Conservation (phyloP, 2,797 vertebrate species). For the Anas bahamensis region DNA sequence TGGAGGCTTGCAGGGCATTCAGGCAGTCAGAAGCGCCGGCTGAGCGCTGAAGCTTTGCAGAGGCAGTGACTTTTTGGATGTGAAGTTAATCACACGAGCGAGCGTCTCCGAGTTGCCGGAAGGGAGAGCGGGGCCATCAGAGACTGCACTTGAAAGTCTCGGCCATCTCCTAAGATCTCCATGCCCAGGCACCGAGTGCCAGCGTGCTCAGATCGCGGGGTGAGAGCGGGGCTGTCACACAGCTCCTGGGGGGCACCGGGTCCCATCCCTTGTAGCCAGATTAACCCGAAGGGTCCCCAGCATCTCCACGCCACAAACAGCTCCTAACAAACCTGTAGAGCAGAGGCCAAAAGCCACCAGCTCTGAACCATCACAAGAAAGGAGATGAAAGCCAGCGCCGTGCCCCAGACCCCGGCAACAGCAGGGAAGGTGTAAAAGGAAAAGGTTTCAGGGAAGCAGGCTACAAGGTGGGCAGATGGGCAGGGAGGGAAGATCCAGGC, state of each 20-base stretch:
- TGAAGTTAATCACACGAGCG: slow-evolving; percentile 53
- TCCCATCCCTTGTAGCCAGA: background rate
- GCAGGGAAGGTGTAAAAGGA: background rate
- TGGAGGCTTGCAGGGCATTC: background rate
- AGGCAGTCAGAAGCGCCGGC: background rate
- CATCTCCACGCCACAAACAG: fast-evolving
- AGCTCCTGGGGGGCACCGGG: background rate
- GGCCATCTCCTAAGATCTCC: background rate
- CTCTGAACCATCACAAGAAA: slow-evolving; percentile 20
- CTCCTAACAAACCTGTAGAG: background rate
- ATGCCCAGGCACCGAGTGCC: fast-evolving
- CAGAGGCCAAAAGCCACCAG: slow-evolving; percentile 50
- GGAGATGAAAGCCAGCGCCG: background rate
- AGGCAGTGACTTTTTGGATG: slow-evolving; percentile 50
- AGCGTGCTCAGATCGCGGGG: background rate
- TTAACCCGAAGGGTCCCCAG: background rate
- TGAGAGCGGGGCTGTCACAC: background rate
- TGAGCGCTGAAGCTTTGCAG: slow-evolving; percentile 3
- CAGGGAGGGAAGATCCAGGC: background rate
- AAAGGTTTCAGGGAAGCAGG: background rate
- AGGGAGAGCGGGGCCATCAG: background rate
- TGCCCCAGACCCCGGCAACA: background rate
- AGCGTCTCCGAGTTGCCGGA: background rate
- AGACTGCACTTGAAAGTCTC: background rate
- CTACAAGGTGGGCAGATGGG: background rate